Percentiles rank a stretch among this genome's conserved stretches.
phyloP scores from a whole-genome alignment of 37 sponge, comb jelly and placozoan genomes.

The Aphrocallistes beatrix region DNA sequence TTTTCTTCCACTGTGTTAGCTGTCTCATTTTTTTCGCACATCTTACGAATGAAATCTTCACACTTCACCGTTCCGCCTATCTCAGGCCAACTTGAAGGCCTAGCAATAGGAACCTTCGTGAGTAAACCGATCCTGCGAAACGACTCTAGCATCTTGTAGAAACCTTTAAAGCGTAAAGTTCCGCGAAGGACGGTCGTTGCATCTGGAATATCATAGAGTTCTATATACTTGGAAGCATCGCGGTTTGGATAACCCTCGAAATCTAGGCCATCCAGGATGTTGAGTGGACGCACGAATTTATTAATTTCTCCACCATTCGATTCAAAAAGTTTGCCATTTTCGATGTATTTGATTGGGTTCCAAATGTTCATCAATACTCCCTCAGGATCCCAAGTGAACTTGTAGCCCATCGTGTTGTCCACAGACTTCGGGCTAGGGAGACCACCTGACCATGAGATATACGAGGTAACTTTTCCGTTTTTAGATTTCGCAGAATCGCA shows the following conservation, averaged over 20 bases:
- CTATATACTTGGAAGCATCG: constrained; percentile 30
- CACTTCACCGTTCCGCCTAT: too few relatives aligned
- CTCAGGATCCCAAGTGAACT: constrained; percentile 45
- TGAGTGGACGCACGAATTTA: constrained; percentile 18
- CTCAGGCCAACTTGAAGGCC: neutral
- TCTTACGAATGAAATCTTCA: neutral
- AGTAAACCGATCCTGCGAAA: neutral
- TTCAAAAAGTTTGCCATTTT: neutral
- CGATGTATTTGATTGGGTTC: constrained; percentile 31
- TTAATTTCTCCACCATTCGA: constrained; percentile 19
- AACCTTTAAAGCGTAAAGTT: constrained; percentile 33
- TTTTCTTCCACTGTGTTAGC: neutral
- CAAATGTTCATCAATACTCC: constrained; percentile 30
- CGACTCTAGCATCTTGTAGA: neutral
- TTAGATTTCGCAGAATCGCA: constrained; percentile 28
- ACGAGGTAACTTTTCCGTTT: constrained; percentile 28
- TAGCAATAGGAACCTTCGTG: neutral
- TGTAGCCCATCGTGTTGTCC: constrained; percentile 47
- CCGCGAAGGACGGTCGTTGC: constrained; percentile 42
- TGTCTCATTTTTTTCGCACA: neutral
- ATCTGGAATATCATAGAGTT: constrained; percentile 26
- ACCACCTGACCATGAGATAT: constrained; percentile 31
- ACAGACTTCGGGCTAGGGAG: constrained; percentile 42
- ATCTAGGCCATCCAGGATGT: constrained; percentile 34
- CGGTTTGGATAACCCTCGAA: constrained; percentile 44